phyloP scores from a whole-genome alignment of 2,888 invertebrate species.

The Microplitis deprimator region DNA sequence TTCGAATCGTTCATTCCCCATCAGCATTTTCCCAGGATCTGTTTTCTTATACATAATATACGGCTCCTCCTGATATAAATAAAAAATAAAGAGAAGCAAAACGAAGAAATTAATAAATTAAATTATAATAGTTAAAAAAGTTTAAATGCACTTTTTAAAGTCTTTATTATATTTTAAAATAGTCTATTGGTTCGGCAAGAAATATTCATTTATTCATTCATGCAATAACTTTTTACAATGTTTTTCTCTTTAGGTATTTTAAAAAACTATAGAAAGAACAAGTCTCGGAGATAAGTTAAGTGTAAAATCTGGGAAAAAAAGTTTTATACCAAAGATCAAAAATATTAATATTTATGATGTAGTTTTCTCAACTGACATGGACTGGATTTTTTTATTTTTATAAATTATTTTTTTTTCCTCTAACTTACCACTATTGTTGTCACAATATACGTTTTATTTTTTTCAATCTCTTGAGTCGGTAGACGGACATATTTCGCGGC shows the following conservation, averaged over 20 bases:
- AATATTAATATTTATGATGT: constrained; percentile 41
- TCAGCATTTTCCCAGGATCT: constrained; percentile 77
- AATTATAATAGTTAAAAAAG: constrained; percentile 14
- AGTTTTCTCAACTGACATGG: constrained; percentile 30
- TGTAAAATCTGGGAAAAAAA: constrained; percentile 36
- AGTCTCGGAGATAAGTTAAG: constrained; percentile 41
- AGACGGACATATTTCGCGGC: constrained; percentile 84
- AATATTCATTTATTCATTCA: constrained; percentile 31
- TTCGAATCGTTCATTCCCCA: constrained; percentile 85
- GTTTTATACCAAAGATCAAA: background rate
- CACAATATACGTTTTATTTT: constrained; percentile 89
- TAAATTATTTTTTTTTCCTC: background rate
- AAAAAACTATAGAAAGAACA: constrained; percentile 16
- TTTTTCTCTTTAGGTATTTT: background rate
- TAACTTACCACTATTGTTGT: constrained; percentile 82
- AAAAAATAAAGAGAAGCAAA: constrained; percentile 34
- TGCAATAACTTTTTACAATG: background rate
- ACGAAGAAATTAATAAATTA: constrained; percentile 23
- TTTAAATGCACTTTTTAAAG: constrained; percentile 13
- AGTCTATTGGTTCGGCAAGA: background rate
- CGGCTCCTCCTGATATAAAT: constrained; percentile 81
- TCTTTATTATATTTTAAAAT: constrained; percentile 14
- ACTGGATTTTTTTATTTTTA: no score
- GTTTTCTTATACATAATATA: constrained; percentile 85
- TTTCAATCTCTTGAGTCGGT: constrained; percentile 82